Evolutionary conservation across 2,888 invertebrate species (phyloP).

Genomic region (Drosophila anomelani): DNA sequence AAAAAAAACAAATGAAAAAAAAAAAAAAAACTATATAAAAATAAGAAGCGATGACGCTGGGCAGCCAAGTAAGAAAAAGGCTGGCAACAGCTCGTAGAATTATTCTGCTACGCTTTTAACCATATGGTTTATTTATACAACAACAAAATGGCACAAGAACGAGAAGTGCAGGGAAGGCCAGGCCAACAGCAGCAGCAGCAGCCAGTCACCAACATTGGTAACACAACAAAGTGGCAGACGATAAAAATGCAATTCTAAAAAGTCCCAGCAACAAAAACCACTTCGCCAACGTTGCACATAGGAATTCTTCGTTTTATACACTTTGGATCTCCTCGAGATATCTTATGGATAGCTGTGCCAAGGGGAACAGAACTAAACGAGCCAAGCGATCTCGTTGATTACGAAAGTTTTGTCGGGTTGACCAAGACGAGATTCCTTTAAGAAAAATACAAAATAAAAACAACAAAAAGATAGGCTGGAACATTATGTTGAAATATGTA

Average conservation of each 20-base stretch:
- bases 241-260: constrained; percentile 78
- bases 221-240: constrained; percentile 76
- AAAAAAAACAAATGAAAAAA: constrained; percentile 24
- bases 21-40: constrained; percentile 17
- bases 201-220: constrained; percentile 69
- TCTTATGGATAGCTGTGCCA: not conserved
- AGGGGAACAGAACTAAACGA: constrained; percentile 29
- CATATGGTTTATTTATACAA: constrained; percentile 78
- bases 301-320: constrained; percentile 60
- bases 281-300: constrained; percentile 56
- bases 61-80: constrained; percentile 50
- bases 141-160: constrained; percentile 49
- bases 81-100: constrained; percentile 61
- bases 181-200: constrained; percentile 22
- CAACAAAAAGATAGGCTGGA: not conserved
- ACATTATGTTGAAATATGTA: not conserved
- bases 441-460: constrained; percentile 7
- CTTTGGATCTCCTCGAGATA: not conserved
- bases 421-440: constrained; percentile 7
- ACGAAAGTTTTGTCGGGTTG: constrained; percentile 23
- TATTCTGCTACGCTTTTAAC: constrained; percentile 79
- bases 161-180: constrained; percentile 14
- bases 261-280: constrained; percentile 46
- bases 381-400: constrained; percentile 45
- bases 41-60: constrained; percentile 54